These are phyloP conservation scores for Chrysogorgia sp. DNA, from an alignment of 92 coral and sea anemone genomes.

Conservation along the genomic window DNA sequence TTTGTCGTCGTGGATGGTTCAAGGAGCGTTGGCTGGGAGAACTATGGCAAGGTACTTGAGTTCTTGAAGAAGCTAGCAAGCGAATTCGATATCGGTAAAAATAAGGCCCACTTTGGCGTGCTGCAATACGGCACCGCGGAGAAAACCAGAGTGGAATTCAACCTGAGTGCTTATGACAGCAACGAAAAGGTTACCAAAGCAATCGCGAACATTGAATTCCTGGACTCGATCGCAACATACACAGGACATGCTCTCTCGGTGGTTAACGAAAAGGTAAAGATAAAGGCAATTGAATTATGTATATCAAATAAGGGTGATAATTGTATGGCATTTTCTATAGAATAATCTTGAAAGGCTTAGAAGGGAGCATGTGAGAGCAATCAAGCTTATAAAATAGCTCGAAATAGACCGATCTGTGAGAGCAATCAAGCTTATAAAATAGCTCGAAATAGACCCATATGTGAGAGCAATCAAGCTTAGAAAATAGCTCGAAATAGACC, in stretches of 20 bases:
- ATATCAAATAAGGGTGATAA: too few species aligned
- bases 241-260: conserved; percentile 29
- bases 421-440: too few species aligned
- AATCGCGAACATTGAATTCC: conserved; percentile 7
- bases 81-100: conserved; percentile 25
- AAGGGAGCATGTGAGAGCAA: too few species aligned
- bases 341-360: neutral
- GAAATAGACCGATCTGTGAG: too few species aligned
- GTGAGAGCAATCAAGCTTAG: too few species aligned
- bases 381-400: too few species aligned
- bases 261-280: conserved; percentile 20
- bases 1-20: conserved; percentile 41
- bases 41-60: conserved; percentile 19
- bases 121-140: neutral
- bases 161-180: neutral
- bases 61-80: conserved; percentile 24
- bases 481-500: too few species aligned
- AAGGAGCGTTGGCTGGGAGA: conserved; percentile 26
- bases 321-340: neutral
- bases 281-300: neutral
- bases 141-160: conserved; percentile 23
- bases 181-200: conserved; percentile 8
- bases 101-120: conserved; percentile 33
- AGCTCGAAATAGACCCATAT: too few species aligned
- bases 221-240: conserved; percentile 7